Evolutionary conservation across 2,797 vertebrate genomes (phyloP).

Genomic region (Pseudotriccus pelzelni): DNA sequence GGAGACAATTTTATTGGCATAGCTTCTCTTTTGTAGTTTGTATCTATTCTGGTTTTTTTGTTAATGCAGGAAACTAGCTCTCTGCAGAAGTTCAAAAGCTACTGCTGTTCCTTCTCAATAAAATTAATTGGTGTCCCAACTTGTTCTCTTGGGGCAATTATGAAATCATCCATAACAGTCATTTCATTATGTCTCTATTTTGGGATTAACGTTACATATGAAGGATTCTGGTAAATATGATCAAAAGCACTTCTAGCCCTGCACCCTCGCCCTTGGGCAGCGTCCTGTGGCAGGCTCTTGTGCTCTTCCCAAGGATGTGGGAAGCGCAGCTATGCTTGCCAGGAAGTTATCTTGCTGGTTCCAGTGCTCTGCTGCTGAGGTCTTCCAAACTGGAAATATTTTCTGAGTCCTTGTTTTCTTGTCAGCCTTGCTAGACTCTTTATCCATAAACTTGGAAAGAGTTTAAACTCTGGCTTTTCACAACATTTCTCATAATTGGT

Average conservation of each 20-base stretch:
- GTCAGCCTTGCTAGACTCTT: not conserved
- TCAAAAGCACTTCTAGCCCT: not conserved
- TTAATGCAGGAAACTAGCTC: not conserved
- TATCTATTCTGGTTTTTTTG: not conserved
- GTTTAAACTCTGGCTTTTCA: not conserved
- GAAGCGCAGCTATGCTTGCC: rapidly evolving
- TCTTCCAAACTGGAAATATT: not conserved
- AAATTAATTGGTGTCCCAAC: not conserved
- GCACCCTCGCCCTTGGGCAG: not conserved
- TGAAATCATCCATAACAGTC: not conserved
- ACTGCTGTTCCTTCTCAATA: not conserved
- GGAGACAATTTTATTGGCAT: not conserved
- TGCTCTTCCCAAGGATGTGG: not conserved
- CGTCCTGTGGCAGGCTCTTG: not conserved
- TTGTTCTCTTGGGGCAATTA: not conserved
- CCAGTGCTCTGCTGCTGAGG: not conserved
- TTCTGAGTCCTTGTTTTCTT: not conserved
- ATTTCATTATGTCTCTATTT: not conserved
- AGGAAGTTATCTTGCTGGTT: not conserved
- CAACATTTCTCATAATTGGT: not conserved
- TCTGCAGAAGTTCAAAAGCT: not conserved
- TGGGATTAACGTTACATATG: not conserved
- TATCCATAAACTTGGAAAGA: not conserved
- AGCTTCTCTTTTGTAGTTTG: not conserved
- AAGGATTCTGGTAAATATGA: not conserved